phyloP scores from a whole-genome alignment of 2,797 vertebrate species.

The Pitangus sulphuratus region DNA sequence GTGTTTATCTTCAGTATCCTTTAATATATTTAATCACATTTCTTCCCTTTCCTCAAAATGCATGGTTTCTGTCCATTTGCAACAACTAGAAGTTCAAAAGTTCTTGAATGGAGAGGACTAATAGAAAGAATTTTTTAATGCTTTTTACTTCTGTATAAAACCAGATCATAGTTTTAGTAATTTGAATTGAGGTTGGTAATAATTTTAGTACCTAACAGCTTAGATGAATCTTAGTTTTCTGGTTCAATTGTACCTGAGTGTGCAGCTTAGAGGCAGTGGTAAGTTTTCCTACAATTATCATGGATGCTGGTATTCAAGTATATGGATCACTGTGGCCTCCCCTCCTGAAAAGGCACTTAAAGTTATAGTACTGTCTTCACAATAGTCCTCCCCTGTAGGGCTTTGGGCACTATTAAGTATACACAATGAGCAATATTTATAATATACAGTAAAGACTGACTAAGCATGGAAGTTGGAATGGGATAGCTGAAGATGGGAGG shows the following conservation, averaged over 20 bases:
- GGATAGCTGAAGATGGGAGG: background rate
- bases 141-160: background rate
- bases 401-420: background rate
- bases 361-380: background rate
- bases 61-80: background rate
- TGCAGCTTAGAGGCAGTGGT: background rate
- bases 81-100: accelerated
- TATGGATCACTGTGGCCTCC: background rate
- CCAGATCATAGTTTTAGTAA: background rate
- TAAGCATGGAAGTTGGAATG: background rate
- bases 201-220: background rate
- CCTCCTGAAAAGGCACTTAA: background rate
- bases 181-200: background rate
- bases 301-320: background rate
- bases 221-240: background rate
- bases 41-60: background rate
- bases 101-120: background rate
- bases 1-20: background rate
- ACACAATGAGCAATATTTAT: slow-evolving; percentile 11
- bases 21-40: background rate
- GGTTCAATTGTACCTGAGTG: background rate
- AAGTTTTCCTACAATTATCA: background rate
- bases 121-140: background rate
- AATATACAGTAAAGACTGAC: background rate
- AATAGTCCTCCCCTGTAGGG: background rate